These are phyloP conservation scores for Nematolebias whitei DNA, from an alignment of 2,113 vertebrate species.

Conservation along the genomic window DNA sequence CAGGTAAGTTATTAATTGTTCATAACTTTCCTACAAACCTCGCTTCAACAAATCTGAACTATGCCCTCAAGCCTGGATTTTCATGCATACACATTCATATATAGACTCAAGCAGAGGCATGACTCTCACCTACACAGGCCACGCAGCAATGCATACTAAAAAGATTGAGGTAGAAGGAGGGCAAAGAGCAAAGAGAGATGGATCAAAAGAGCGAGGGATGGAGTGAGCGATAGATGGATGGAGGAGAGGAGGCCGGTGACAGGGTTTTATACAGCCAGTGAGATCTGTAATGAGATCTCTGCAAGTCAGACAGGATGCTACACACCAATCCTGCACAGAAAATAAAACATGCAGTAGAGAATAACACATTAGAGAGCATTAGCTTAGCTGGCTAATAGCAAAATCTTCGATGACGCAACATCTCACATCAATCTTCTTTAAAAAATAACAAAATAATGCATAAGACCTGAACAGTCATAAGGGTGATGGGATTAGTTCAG, in stretches of 20 bases:
- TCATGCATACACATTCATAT: conserved; percentile 2
- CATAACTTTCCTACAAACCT: too few species aligned
- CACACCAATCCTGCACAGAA: conserved; percentile 39
- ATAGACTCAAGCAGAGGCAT: conserved; percentile 38
- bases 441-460: conserved; percentile 44
- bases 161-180: conserved; percentile 40
- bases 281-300: conserved; percentile 71
- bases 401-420: conserved; percentile 43
- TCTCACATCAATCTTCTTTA: conserved; percentile 29
- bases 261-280: conserved; percentile 32
- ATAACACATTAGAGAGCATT: conserved; percentile 51
- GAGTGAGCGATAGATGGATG: conserved; percentile 32
- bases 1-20: too few species aligned
- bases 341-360: conserved; percentile 27
- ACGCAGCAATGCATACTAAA: conserved; percentile 69
- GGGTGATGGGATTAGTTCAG: conserved; percentile 35
- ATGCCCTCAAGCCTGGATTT: conserved; percentile 37
- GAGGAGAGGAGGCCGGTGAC: conserved; percentile 20
- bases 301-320: conserved; percentile 58
- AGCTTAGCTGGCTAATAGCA: conserved; percentile 52
- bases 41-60: not conserved
- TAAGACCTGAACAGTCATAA: conserved; percentile 7
- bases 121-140: conserved; percentile 59
- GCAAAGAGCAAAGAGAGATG: conserved; percentile 44
- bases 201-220: conserved; percentile 23